A percentile compares a stretch with the other conserved stretches of the same genome.
These are phyloP conservation scores for Anodontia alba DNA, from an alignment of 2,888 invertebrate species.

Conservation along the genomic window DNA sequence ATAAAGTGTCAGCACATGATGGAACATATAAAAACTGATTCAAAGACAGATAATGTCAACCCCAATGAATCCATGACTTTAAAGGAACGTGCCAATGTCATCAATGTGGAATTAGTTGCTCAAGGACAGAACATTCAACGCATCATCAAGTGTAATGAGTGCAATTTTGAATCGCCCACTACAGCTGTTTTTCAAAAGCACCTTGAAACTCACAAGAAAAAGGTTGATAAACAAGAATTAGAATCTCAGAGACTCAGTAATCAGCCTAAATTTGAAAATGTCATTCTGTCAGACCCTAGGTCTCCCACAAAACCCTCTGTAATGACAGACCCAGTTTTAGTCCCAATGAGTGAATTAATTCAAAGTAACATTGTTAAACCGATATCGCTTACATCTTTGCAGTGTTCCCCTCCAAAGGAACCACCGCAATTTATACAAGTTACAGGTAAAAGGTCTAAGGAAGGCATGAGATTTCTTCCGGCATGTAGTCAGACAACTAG, in stretches of 20 bases:
- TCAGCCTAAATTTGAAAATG: too few species aligned
- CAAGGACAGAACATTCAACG: not conserved
- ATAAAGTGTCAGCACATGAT: constrained; percentile 75
- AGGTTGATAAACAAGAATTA: not conserved
- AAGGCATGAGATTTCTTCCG: not conserved
- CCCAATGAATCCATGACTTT: constrained; percentile 1
- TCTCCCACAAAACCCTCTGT: not conserved
- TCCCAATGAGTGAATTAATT: not conserved
- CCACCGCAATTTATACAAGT: not conserved
- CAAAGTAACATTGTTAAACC: not conserved
- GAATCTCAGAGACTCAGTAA: too few species aligned
- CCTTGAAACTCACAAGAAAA: not conserved
- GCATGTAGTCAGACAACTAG: not conserved
- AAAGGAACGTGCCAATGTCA: not conserved
- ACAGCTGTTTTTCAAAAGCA: not conserved
- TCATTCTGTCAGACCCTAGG: not conserved
- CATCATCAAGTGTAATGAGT: constrained; percentile 8
- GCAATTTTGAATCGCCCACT: not conserved
- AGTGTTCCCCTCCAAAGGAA: not conserved
- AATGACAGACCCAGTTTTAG: not conserved
- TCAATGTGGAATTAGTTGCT: not conserved
- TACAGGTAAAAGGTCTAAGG: not conserved
- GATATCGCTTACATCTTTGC: not conserved
- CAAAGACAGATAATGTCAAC: not conserved
- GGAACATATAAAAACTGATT: constrained; percentile 66